Evolutionary conservation across 2,888 invertebrate genomes (phyloP), one percentile per base, ranked within the genome.

Genomic region (Epinotia nisella): DNA sequence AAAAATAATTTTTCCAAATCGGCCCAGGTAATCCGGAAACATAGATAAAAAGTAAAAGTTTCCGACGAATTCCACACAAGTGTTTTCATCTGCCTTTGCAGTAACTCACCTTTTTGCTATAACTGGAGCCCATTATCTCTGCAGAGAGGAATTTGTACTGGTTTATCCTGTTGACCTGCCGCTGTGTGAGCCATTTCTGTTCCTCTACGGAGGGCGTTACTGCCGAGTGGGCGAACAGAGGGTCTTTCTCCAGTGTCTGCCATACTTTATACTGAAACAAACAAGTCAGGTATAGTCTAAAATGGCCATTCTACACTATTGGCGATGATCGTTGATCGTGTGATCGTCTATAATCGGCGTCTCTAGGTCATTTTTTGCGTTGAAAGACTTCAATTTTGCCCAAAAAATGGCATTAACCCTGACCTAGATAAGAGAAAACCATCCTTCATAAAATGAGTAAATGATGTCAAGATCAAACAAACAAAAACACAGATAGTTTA

Each of bases 201-300:
- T 98, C 96, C 77, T 97, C 96, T 41, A 96, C 90, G 0, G 95
- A 90, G 0, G 95, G 95, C 0, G 96, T 95, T 17, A 93, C 90
- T 41, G 93, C 89, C 10, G 94, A 92, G 79, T 95, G 95, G 10
- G 96, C 95, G 84, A 97, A 98, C 13, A 97, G 87, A 0, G 97
- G 97, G 85, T 98, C 98, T 68, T 94, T 95, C 83, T 97, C 96
- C 80, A 98, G 85, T 0, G 95, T 95, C 17, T 95, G 94, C 97
- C 97, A 98, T 82, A 98, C 94, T 85, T 96, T 95, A 86, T 96
- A 95, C 97, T 98, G 82, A 10, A 91, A 90, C 2, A 81, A 82
- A 80, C 80, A 78, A 41, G 51, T 15, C n/a, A 15, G 13, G 41
- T 41, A 35, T 35, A 29, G 29, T 7, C 29, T 29, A 5, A n/a